Evolutionary conservation across 2,888 invertebrate species (phyloP).

Genomic region (Malacosoma neustria): DNA sequence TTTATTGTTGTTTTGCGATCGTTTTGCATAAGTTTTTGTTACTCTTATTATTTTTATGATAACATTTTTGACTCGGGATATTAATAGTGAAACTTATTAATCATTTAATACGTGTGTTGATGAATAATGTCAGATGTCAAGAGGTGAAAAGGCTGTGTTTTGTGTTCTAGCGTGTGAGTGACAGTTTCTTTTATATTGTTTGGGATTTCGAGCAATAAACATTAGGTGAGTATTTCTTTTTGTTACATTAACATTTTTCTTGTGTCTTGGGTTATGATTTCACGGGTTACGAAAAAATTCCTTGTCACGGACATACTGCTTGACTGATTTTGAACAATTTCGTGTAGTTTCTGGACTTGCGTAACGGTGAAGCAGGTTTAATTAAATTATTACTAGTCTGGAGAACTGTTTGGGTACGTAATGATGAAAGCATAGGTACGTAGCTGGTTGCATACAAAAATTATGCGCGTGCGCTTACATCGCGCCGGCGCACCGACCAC

Average conservation of each 20-base stretch:
- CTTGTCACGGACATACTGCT: too few relatives aligned
- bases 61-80: constrained; percentile 46
- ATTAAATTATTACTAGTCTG: constrained; percentile 16
- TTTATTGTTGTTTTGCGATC: constrained; percentile 70
- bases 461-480: constrained; percentile 23
- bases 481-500: constrained; percentile 4
- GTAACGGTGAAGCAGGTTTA: constrained; percentile 31
- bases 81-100: constrained; percentile 49
- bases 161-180: constrained; percentile 64
- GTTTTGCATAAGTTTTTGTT: constrained; percentile 67
- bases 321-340: too few relatives aligned
- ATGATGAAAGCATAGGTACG: too few relatives aligned
- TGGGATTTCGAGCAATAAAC: constrained; percentile 66
- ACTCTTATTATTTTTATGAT: constrained; percentile 63
- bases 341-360: too few relatives aligned
- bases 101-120: constrained; percentile 37
- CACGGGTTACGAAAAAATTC: too few relatives aligned
- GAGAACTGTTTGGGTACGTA: constrained; percentile 16
- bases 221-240: constrained; percentile 60
- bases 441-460: too few relatives aligned
- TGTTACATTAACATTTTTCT: too few relatives aligned
- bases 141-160: constrained; percentile 68
- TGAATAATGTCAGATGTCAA: constrained; percentile 70
- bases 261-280: too few relatives aligned
- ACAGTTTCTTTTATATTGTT: constrained; percentile 67